Percentiles rank a stretch among this genome's conserved stretches.
Conservation (phyloP, 2,888 invertebrate genomes). For the Tipula confusa region DNA sequence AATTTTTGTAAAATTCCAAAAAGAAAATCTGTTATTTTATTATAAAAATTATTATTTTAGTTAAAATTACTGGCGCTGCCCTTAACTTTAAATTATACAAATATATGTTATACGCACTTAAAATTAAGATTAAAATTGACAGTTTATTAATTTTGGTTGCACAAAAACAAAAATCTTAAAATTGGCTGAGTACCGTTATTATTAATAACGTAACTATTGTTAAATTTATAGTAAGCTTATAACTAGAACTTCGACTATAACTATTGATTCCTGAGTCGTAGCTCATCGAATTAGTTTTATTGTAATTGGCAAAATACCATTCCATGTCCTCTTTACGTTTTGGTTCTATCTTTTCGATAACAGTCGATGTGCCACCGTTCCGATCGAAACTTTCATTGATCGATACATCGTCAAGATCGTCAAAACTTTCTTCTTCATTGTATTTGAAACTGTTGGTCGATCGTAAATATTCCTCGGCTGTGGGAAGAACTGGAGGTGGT, state of each 20-base stretch:
- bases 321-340: constrained; percentile 58
- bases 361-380: neutral
- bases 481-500: constrained; percentile 44
- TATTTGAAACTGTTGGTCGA: neutral
- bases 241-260: constrained; percentile 13
- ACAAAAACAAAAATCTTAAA: neutral
- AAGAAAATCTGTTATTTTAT: neutral
- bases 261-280: neutral
- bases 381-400: neutral
- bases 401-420: neutral
- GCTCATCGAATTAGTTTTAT: constrained; percentile 41
- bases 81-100: neutral
- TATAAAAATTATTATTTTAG: neutral
- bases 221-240: neutral
- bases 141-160: neutral
- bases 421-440: neutral
- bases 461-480: constrained; percentile 48
- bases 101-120: neutral
- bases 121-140: neutral
- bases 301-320: constrained; percentile 86
- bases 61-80: neutral
- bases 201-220: neutral
- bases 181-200: neutral
- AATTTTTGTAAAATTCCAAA: neutral
- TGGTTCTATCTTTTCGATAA: constrained; percentile 44